phyloP scores from a whole-genome alignment of 2,797 vertebrate genomes.

The Notamacropus eugenii region DNA sequence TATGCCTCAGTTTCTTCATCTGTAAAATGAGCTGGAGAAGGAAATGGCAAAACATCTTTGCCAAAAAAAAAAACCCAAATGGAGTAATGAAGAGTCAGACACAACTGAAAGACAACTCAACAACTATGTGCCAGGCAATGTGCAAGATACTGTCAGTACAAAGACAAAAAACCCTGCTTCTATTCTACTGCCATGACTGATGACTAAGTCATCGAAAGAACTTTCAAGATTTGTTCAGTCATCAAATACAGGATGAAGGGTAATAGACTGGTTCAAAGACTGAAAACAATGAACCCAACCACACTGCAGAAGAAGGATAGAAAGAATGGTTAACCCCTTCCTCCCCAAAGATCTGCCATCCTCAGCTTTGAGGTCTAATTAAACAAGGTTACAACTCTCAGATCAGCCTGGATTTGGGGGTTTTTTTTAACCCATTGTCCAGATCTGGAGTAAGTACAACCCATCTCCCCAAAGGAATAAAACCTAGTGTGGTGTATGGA shows the following conservation, averaged over 20 bases:
- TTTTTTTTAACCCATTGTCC: neutral
- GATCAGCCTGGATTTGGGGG: neutral
- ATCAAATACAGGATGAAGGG: neutral
- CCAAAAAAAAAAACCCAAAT: neutral
- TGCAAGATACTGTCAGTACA: neutral
- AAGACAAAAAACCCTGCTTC: neutral
- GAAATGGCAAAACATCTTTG: neutral
- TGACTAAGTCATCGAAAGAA: neutral
- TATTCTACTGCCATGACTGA: neutral
- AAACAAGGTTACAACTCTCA: neutral
- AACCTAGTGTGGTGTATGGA: neutral
- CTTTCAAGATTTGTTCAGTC: neutral
- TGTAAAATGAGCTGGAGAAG: neutral
- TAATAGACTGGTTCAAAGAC: neutral
- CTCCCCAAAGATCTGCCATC: neutral
- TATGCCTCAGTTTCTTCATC: neutral
- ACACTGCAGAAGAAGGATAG: neutral
- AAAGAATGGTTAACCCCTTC: neutral
- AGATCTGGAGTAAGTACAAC: neutral
- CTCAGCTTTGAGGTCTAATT: neutral
- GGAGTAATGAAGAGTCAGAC: neutral
- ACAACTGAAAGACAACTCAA: neutral
- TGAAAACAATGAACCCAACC: neutral
- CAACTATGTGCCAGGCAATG: neutral
- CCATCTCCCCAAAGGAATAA: neutral